Conservation (phyloP, 2,888 invertebrate species). For the Sinelater perroti region DNA sequence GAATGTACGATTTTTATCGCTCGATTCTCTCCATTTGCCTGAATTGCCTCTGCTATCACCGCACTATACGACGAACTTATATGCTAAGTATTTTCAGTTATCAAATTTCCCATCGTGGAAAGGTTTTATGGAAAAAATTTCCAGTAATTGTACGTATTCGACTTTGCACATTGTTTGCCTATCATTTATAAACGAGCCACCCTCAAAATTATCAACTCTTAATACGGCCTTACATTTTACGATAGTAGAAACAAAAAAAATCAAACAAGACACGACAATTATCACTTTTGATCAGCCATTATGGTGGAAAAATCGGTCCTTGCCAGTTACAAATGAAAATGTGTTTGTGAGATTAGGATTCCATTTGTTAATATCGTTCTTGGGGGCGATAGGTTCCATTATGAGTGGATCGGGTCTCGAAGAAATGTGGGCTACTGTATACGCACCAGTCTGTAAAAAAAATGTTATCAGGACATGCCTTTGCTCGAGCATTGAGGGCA, state of each 20-base stretch:
- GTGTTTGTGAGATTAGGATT: neutral
- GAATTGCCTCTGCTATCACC: no score
- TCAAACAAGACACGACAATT: neutral
- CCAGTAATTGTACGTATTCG: neutral
- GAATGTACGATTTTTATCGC: no score
- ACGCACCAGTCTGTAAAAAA: neutral
- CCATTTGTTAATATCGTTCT: neutral
- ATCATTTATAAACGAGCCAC: neutral
- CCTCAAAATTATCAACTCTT: conserved; percentile 1
- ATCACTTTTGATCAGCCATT: neutral
- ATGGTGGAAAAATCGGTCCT: neutral
- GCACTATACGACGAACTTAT: no score
- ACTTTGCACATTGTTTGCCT: neutral
- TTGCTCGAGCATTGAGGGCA: neutral
- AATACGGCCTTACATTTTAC: neutral
- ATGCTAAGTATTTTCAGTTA: no score
- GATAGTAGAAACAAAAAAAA: neutral
- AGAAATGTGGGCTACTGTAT: neutral
- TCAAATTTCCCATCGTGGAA: neutral
- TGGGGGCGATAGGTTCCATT: neutral
- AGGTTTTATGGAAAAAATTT: neutral
- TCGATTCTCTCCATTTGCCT: no score
- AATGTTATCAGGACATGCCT: neutral
- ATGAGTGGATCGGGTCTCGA: neutral
- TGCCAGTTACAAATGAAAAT: neutral